Conservation (phyloP, 2,888 invertebrate genomes). For the Athalia rosae region DNA sequence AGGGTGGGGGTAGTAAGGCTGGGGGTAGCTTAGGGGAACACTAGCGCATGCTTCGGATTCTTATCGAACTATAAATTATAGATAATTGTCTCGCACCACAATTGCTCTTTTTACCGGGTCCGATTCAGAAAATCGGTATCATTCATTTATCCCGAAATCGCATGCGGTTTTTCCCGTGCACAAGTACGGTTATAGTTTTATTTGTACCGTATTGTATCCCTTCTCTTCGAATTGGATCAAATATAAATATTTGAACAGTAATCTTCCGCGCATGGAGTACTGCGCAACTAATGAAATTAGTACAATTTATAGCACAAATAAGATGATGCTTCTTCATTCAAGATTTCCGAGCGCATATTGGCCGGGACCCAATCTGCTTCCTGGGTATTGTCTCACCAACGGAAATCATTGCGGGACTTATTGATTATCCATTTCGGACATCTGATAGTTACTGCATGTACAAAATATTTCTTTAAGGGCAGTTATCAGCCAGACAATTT, state of each 20-base stretch:
- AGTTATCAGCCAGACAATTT: too few relatives aligned
- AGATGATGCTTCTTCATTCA: slow-evolving; percentile 17
- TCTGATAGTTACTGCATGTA: too few relatives aligned
- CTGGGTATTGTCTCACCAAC: too few relatives aligned
- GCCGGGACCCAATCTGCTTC: too few relatives aligned
- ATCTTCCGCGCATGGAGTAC: slow-evolving; percentile 18
- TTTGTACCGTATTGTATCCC: too few relatives aligned
- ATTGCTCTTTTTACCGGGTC: neutral
- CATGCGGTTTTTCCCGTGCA: too few relatives aligned
- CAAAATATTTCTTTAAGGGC: too few relatives aligned
- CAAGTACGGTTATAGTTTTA: too few relatives aligned
- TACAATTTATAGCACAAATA: slow-evolving; percentile 25
- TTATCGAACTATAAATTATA: slow-evolving; percentile 22
- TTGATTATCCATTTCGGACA: too few relatives aligned
- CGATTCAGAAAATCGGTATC: neutral
- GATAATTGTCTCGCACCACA: slow-evolving; percentile 14
- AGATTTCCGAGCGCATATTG: neutral
- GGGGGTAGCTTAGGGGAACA: slow-evolving; percentile 61
- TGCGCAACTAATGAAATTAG: slow-evolving; percentile 15
- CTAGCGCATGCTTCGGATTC: slow-evolving; percentile 52
- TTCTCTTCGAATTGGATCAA: too few relatives aligned
- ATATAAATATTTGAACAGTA: neutral
- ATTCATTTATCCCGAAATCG: too few relatives aligned
- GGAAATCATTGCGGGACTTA: too few relatives aligned
- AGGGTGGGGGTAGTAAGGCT: slow-evolving; percentile 65